phyloP scores from a whole-genome alignment of 2,113 vertebrate species.

The Chlorodrepanis virens region DNA sequence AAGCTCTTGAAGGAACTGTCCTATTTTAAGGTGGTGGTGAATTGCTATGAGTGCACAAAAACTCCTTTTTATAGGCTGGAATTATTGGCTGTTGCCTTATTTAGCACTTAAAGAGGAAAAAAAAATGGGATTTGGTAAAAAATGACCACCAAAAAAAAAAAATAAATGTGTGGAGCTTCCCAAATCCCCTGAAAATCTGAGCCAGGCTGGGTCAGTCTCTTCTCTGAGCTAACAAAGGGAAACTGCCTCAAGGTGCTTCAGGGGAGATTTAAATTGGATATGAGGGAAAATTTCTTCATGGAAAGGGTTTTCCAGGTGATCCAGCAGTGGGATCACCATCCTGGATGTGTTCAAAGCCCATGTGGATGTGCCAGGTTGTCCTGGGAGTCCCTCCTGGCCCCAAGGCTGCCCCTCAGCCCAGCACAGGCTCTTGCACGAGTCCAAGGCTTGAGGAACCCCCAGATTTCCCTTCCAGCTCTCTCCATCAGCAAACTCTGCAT shows the following conservation, averaged over 20 bases:
- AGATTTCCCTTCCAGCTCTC: background rate
- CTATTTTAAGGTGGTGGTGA: slow-evolving; percentile 36
- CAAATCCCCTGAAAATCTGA: background rate
- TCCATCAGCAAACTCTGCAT: fast-evolving
- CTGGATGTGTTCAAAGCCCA: background rate
- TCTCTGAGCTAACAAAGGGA: background rate
- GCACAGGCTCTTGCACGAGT: background rate
- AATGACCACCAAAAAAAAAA: background rate
- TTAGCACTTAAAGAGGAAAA: background rate
- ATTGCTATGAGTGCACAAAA: background rate
- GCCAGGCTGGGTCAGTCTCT: background rate
- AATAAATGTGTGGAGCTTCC: background rate
- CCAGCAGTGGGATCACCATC: background rate
- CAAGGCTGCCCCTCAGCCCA: background rate
- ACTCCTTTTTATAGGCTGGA: background rate
- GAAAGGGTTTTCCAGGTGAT: background rate
- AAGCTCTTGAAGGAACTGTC: background rate
- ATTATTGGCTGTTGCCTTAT: background rate
- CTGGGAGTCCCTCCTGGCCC: background rate
- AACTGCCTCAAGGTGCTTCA: background rate
- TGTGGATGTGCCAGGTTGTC: background rate
- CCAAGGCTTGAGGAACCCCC: background rate
- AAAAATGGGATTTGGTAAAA: background rate
- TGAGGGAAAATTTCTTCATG: background rate
- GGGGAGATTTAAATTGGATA: background rate